Conservation (phyloP, 2,888 invertebrate genomes). For the Metallyticus violacea region DNA sequence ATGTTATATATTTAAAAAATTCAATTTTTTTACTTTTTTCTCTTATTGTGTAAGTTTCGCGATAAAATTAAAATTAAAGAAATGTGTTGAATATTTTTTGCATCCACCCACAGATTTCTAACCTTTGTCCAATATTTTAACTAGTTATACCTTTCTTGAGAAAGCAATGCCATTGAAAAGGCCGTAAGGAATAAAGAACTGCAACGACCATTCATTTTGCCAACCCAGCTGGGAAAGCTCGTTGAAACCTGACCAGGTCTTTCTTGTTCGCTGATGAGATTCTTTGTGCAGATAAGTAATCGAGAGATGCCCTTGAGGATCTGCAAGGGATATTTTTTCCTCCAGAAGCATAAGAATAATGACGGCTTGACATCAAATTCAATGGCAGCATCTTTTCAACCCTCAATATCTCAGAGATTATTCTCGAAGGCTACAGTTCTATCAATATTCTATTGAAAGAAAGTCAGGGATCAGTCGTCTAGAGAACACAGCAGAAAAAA, state of each 20-base stretch:
- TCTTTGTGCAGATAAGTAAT: not conserved
- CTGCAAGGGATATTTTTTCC: not conserved
- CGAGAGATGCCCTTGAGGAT: not conserved
- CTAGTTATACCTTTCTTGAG: no score
- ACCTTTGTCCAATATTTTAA: no score
- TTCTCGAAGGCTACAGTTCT: not conserved
- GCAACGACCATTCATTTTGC: not conserved
- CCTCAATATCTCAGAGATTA: not conserved
- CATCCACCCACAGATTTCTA: no score
- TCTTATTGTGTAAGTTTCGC: no score
- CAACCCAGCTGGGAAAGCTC: not conserved
- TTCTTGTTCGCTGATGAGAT: not conserved
- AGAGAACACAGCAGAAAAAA: not conserved
- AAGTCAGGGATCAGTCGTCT: not conserved
- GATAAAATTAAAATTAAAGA: no score
- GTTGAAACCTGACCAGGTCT: not conserved
- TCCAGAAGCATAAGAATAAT: not conserved
- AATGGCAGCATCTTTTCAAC: not conserved
- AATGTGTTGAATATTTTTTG: no score
- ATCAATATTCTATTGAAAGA: not conserved
- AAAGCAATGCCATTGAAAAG: no score
- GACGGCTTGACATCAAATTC: not conserved
- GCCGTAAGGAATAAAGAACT: not conserved
- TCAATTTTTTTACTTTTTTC: no score
- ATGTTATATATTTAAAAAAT: no score